A percentile compares a stretch with the other conserved stretches of the same genome.
These are phyloP conservation scores for Malaclemys terrapin DNA, from an alignment of 2,113 vertebrate species.

Conservation along the genomic window DNA sequence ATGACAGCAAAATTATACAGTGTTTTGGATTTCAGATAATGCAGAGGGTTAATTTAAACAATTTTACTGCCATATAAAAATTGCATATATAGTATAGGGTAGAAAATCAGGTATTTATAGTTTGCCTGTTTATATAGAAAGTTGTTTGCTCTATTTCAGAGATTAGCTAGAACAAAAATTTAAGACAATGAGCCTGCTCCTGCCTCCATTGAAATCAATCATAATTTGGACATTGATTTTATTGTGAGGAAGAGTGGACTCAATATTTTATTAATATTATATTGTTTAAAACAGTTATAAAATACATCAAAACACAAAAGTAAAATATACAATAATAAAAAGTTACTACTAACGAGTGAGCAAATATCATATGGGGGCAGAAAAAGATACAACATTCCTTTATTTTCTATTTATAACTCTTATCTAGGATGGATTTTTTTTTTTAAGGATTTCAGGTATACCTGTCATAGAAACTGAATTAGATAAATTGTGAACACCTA, in stretches of 20 bases:
- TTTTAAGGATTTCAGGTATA: neutral
- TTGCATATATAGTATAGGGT: neutral
- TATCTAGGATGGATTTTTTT: neutral
- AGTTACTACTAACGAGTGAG: slow-evolving; percentile 7
- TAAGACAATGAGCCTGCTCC: neutral
- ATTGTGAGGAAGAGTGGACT: neutral
- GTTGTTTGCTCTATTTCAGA: neutral
- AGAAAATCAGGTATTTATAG: neutral
- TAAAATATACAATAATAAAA: neutral
- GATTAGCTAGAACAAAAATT: neutral
- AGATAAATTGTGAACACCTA: neutral
- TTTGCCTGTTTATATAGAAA: neutral
- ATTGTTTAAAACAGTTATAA: neutral
- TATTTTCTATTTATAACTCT: neutral
- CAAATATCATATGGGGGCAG: neutral
- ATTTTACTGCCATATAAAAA: neutral
- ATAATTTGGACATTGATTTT: neutral
- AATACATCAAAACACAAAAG: neutral
- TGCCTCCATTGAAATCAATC: neutral
- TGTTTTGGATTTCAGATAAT: neutral
- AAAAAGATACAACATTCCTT: neutral
- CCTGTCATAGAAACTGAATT: neutral
- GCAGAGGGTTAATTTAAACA: neutral
- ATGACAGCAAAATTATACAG: neutral
- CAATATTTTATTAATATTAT: neutral